Base-by-base conservation (phyloP, 1,140 invertebrate species). In the Brachionus rotundiformis region DNA sequence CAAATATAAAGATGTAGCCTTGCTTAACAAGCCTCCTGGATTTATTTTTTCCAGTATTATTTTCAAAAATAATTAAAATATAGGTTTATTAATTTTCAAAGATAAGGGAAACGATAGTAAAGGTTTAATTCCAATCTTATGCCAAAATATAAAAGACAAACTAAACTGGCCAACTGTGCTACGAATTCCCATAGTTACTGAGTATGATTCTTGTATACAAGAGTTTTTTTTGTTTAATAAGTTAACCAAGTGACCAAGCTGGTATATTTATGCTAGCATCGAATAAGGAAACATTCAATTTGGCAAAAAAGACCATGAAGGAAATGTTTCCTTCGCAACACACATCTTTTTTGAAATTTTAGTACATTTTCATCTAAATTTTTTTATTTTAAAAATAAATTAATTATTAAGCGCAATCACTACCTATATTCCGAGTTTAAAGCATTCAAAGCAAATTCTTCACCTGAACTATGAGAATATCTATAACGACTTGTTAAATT, bases 391-490 rank as follows among this genome's bases (percentile, higher is more conserved):
- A 11, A 19, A 39, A n/a, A 25, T 61, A 27, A 31, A 13, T 39
- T 39, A 11, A 27, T 68, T 2, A 11, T 23, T 19, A 10, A 73
- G 68, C 13, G 68, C 16, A 25, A 73, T 73, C 7, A 44, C 68
- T 7, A 44, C 16, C 25, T 73, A 25, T 47, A 73, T 73, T 44
- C 68, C 68, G 16, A 19, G 16, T 8, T n/a, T 25, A 10, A 41
- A 73, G 6, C 36, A 10, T 3, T 19, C 19, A 3, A 41, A n/a
- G 11, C 19, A 73, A 73, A 41, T 73, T 13, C 13, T 73, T 1
- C 33, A 73, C n/a, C n/a, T 73, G 7, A 73, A 13, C 25, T 73
- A 73, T 25, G 68, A 73, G 25, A 73, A 73, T 73, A 41, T 73
- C 13, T 39, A 73, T 16, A 73, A 73, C 44, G 68, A 73, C 25